Evolutionary conservation across 2,113 vertebrate species (phyloP).

Genomic region (Pongo abelii): DNA sequence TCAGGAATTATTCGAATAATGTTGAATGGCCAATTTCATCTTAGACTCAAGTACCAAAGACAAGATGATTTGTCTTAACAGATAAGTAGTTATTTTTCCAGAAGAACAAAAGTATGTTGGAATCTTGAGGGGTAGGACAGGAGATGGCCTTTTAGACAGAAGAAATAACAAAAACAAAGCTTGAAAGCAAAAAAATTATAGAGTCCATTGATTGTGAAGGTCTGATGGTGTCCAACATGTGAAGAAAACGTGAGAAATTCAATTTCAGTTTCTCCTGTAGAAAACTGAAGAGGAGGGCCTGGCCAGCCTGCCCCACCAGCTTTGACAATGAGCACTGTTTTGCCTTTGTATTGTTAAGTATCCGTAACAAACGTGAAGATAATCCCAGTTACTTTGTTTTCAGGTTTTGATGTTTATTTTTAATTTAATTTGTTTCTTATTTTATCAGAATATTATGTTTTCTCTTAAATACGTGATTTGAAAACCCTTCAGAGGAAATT

Average conservation of each 20-base stretch:
- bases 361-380: neutral
- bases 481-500: neutral
- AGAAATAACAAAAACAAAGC: neutral
- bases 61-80: neutral
- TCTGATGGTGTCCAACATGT: neutral
- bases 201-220: neutral
- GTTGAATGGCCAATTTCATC: neutral
- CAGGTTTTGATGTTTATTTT: neutral
- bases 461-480: neutral
- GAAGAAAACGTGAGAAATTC: neutral
- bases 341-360: neutral
- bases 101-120: neutral
- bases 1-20: neutral
- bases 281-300: neutral
- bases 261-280: neutral
- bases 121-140: neutral
- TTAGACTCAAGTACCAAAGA: neutral
- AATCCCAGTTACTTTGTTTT: neutral
- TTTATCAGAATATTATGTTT: neutral
- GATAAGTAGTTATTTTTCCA: neutral
- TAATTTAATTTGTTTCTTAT: neutral
- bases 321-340: neutral
- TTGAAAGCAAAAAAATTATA: neutral
- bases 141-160: neutral
- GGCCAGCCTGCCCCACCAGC: too few relatives aligned